A percentile compares a stretch with the other conserved stretches of the same genome.
Conservation (phyloP, 1,140 invertebrate genomes). For the Frieseomelitta varia region DNA sequence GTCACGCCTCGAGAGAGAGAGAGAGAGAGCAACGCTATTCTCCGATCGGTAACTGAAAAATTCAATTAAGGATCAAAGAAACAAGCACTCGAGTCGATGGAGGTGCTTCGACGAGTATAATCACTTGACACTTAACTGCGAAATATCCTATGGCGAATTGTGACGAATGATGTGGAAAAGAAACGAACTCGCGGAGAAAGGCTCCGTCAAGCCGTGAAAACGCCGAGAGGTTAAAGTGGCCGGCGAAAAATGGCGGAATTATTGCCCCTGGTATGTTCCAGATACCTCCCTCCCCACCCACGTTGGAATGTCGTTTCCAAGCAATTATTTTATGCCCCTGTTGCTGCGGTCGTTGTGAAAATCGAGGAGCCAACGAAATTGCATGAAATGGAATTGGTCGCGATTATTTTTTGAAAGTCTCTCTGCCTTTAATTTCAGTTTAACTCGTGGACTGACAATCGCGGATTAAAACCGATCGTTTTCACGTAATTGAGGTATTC, state of each 20-base stretch:
- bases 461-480: too few relatives aligned
- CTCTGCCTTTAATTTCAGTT: too few relatives aligned
- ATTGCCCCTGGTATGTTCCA: background rate
- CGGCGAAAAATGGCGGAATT: background rate
- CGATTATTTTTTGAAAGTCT: too few relatives aligned
- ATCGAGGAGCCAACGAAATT: too few relatives aligned
- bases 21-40: background rate
- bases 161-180: background rate
- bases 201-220: background rate
- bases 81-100: background rate
- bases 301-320: too few relatives aligned
- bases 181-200: background rate
- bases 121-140: background rate
- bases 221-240: background rate
- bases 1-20: background rate
- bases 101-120: background rate
- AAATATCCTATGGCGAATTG: background rate
- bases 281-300: too few relatives aligned
- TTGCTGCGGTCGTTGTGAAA: too few relatives aligned
- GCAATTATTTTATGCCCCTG: too few relatives aligned
- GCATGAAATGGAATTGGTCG: too few relatives aligned
- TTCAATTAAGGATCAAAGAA: slow-evolving; percentile 39
- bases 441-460: too few relatives aligned
- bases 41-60: slow-evolving; percentile 26
- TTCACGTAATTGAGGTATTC: too few relatives aligned